Conservation (phyloP, 2,888 invertebrate species). For the Rhimphoctona megacephalus region DNA sequence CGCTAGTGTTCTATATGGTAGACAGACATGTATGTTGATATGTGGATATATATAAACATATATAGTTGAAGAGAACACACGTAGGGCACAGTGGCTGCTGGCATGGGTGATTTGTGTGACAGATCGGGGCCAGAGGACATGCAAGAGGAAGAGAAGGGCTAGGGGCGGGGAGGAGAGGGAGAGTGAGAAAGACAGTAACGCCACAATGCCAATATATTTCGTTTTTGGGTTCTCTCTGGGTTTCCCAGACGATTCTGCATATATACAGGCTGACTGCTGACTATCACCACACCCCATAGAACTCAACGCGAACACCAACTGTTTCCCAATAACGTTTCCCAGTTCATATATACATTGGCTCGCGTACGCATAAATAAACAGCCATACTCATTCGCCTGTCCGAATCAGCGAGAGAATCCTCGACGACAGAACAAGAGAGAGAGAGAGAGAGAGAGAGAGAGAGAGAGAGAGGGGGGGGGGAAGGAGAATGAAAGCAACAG, state of each 20-base stretch:
- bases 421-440: constrained; percentile 18
- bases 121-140: constrained; percentile 79
- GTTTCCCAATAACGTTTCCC: constrained; percentile 79
- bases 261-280: constrained; percentile 47
- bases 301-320: constrained; percentile 75
- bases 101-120: constrained; percentile 81
- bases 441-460: constrained; percentile 1
- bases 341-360: constrained; percentile 66
- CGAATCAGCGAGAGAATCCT: constrained; percentile 61
- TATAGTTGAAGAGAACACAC: constrained; percentile 44
- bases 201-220: constrained; percentile 79
- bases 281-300: constrained; percentile 61
- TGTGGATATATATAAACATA: constrained; percentile 35
- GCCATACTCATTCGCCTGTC: constrained; percentile 51
- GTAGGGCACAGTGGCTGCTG: constrained; percentile 70
- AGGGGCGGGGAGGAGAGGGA: neutral
- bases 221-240: constrained; percentile 67
- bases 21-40: constrained; percentile 40
- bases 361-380: constrained; percentile 69
- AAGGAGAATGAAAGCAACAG: constrained; percentile 32
- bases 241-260: constrained; percentile 16
- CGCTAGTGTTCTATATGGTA: constrained; percentile 39
- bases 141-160: constrained; percentile 24
- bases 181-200: constrained; percentile 57
- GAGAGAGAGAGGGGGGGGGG: constrained; percentile 11